phyloP scores from a whole-genome alignment of 1,140 invertebrate genomes.

The Artemia franciscana region DNA sequence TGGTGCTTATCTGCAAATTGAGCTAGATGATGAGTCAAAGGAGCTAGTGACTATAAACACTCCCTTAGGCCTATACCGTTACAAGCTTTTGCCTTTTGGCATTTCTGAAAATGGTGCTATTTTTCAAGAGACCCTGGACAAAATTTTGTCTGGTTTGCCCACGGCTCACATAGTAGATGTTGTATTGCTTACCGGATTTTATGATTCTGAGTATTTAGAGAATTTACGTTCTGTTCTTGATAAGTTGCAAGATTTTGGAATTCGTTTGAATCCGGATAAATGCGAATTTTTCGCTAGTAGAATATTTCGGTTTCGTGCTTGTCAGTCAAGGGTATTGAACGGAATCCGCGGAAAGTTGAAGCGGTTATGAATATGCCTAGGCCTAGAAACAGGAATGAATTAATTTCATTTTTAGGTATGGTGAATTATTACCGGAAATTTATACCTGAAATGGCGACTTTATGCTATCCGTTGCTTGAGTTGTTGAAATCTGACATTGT shows the following conservation, averaged over 20 bases:
- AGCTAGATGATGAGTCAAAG: too few relatives aligned
- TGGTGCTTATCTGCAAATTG: too few relatives aligned
- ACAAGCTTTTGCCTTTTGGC: slow-evolving; percentile 23
- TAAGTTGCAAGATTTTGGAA: slow-evolving; percentile 12
- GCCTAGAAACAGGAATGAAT: slow-evolving; percentile 18
- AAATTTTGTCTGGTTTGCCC: slow-evolving; percentile 16
- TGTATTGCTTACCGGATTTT: slow-evolving; percentile 11
- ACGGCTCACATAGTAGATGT: slow-evolving; percentile 16
- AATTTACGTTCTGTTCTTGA: slow-evolving; percentile 13
- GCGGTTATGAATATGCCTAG: slow-evolving; percentile 19
- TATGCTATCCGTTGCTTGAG: slow-evolving; percentile 18
- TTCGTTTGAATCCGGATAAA: slow-evolving; percentile 16
- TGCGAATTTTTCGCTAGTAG: slow-evolving; percentile 14
- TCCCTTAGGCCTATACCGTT: too few relatives aligned
- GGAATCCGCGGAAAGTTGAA: slow-evolving; percentile 21
- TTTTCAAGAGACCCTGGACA: slow-evolving; percentile 26
- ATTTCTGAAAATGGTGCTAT: slow-evolving; percentile 24
- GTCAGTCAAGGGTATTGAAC: slow-evolving; percentile 16
- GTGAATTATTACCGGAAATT: slow-evolving; percentile 23
- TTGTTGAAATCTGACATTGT: slow-evolving; percentile 10
- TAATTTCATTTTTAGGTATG: slow-evolving; percentile 19
- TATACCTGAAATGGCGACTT: slow-evolving; percentile 18
- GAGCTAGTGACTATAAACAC: too few relatives aligned
- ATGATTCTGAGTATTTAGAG: slow-evolving; percentile 13
- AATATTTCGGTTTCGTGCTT: slow-evolving; percentile 17